Evolutionary conservation across 1,140 invertebrate genomes (phyloP).

Genomic region (Dreissena polymorpha): DNA sequence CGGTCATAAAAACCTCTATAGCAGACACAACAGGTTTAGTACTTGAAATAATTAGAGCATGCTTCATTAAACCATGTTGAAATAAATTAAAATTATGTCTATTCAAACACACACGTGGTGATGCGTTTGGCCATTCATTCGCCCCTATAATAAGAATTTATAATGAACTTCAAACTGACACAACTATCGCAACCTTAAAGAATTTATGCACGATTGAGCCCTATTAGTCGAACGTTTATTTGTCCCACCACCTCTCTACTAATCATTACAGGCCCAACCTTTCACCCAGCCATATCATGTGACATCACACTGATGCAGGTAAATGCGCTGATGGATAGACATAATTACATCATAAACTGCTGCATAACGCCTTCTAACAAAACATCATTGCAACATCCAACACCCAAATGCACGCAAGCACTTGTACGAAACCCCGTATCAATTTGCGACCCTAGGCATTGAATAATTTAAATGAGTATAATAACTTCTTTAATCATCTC

Average conservation of each 20-base stretch:
- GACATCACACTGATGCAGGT: conserved; percentile 31
- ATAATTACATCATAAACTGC: conserved; percentile 45
- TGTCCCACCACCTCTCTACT: background rate
- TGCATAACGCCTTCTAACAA: background rate
- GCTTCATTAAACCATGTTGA: too few species aligned
- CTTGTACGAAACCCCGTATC: conserved; percentile 33
- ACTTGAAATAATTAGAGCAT: too few species aligned
- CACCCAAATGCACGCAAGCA: conserved; percentile 7
- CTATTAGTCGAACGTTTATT: background rate
- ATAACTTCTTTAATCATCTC: conserved; percentile 25
- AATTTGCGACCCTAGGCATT: conserved; percentile 17
- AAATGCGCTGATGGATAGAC: conserved; percentile 21
- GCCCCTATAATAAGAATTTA: background rate
- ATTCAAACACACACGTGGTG: too few species aligned
- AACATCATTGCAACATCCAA: conserved; percentile 37
- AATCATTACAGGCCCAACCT: conserved; percentile 31
- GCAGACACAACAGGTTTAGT: too few species aligned
- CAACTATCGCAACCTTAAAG: background rate
- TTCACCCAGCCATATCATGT: conserved; percentile 27
- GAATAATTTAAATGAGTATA: conserved; percentile 26
- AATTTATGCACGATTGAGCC: background rate
- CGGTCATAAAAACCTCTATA: too few species aligned
- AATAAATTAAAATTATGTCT: too few species aligned
- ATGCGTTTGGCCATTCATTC: background rate
- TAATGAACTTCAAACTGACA: background rate